A percentile compares a stretch with the other conserved stretches of the same genome.
Conservation (phyloP, 92 coral and sea anemone species). For the Parazoanthus darwini region DNA sequence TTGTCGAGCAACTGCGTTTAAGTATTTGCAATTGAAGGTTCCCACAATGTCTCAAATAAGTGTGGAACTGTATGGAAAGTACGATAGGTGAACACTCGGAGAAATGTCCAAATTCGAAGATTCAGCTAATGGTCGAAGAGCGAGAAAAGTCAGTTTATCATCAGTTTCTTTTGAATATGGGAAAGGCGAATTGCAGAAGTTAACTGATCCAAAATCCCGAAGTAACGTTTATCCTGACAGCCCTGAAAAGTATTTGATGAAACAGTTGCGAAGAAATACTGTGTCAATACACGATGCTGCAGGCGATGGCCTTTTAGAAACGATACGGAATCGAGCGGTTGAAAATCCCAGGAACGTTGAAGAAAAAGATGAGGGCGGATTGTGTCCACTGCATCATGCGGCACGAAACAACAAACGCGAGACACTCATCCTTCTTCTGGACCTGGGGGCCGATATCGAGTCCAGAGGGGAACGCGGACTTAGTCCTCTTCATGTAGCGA, state of each 20-base stretch:
- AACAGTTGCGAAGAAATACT: slow-evolving; percentile 17
- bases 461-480: not conserved
- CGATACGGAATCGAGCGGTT: slow-evolving; percentile 15
- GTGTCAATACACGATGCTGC: slow-evolving; percentile 30
- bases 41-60: not conserved
- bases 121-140: not conserved
- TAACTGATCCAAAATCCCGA: not conserved
- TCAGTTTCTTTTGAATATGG: not conserved
- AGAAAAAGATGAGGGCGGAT: slow-evolving; percentile 15
- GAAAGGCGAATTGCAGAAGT: not conserved
- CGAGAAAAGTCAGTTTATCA: not conserved
- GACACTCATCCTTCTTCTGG: slow-evolving; percentile 12
- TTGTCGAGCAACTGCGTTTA: not conserved
- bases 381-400: slow-evolving; percentile 15
- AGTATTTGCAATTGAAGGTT: not conserved
- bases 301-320: slow-evolving; percentile 9
- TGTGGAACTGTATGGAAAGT: not conserved
- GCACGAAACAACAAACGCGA: slow-evolving; percentile 10
- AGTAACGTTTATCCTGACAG: not conserved
- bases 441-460: slow-evolving; percentile 29
- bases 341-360: slow-evolving; percentile 11
- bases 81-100: not conserved
- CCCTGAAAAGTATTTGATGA: slow-evolving; percentile 35
- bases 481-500: slow-evolving; percentile 16
- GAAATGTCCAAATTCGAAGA: not conserved